These are phyloP conservation scores for Eristalinus sepulchralis DNA, from an alignment of 2,888 invertebrate genomes.

Conservation along the genomic window DNA sequence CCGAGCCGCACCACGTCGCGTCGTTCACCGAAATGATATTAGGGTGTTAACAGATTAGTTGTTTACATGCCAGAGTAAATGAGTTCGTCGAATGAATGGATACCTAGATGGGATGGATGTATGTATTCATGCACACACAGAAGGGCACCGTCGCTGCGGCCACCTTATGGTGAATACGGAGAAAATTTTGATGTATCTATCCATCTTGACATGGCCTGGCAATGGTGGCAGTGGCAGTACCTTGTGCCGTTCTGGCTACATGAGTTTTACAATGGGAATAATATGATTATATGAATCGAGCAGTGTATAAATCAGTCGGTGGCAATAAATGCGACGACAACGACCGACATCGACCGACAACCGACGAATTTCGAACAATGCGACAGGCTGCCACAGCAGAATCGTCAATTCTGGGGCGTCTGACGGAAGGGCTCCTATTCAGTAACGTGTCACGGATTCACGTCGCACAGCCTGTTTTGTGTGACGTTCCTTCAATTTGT, in stretches of 20 bases:
- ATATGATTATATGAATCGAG: slow-evolving; percentile 66
- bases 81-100: slow-evolving; percentile 74
- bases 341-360: neutral
- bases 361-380: slow-evolving; percentile 54
- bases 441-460: slow-evolving; percentile 56
- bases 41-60: slow-evolving; percentile 80
- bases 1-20: slow-evolving; percentile 37
- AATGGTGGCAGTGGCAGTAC: slow-evolving; percentile 22
- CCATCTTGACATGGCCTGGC: slow-evolving; percentile 35
- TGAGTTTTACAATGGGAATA: slow-evolving; percentile 62
- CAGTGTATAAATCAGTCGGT: slow-evolving; percentile 46
- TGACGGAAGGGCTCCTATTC: slow-evolving; percentile 59
- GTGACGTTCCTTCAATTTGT: slow-evolving; percentile 64
- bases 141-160: slow-evolving; percentile 23
- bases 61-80: slow-evolving; percentile 81
- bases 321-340: slow-evolving; percentile 40
- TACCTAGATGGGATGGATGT: slow-evolving; percentile 26
- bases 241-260: slow-evolving; percentile 43
- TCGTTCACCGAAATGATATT: slow-evolving; percentile 69
- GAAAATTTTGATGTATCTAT: slow-evolving; percentile 53
- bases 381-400: slow-evolving; percentile 28
- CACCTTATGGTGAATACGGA: slow-evolving; percentile 38
- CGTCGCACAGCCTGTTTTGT: slow-evolving; percentile 50
- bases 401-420: slow-evolving; percentile 45
- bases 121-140: neutral